phyloP scores from a whole-genome alignment of 2,113 vertebrate genomes.

The Pristiophorus japonicus region DNA sequence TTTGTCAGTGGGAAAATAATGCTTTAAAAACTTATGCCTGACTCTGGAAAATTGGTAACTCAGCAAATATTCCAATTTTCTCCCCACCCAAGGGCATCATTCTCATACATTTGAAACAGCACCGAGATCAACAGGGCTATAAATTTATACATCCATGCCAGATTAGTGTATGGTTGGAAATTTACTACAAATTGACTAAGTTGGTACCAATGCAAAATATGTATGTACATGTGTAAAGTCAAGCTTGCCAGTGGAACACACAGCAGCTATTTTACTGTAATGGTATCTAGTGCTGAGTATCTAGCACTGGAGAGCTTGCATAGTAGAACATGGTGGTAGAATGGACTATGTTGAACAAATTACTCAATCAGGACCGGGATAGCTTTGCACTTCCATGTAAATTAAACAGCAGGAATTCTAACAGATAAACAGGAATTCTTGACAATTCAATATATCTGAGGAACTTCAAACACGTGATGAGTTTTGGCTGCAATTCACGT shows the following conservation, averaged over 20 bases:
- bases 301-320: background rate
- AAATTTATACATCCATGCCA: background rate
- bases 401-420: background rate
- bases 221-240: background rate
- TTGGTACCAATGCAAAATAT: background rate
- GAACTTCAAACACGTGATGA: background rate
- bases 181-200: background rate
- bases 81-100: background rate
- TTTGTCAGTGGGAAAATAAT: constrained; percentile 11
- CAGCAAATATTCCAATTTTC: background rate
- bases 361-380: background rate
- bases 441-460: background rate
- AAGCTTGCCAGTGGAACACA: background rate
- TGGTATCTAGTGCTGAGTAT: background rate
- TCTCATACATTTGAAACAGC: background rate
- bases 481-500: background rate
- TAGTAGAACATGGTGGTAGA: background rate
- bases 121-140: background rate
- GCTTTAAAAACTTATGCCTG: background rate
- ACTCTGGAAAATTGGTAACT: background rate
- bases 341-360: background rate
- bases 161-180: background rate
- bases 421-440: background rate
- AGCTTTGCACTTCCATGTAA: background rate
- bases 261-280: background rate